Base-by-base conservation (phyloP, 2,797 vertebrate genomes). In the Mycteria americana region DNA sequence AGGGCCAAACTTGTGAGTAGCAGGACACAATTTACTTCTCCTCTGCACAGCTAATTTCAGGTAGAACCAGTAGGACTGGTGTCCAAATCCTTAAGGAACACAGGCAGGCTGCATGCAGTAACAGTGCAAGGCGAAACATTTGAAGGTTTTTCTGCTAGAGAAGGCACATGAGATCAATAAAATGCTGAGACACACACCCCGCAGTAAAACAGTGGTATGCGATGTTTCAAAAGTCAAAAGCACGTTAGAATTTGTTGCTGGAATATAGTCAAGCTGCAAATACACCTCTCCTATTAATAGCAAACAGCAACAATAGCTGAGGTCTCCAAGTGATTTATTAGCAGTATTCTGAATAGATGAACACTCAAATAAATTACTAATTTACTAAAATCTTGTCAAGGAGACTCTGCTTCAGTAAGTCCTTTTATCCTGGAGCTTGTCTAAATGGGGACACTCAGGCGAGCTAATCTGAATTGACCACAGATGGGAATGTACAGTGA, bases 371-470 rank as follows among this genome's bases (percentile, higher is more conserved):
- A 96, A 97, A 94, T 92, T 86, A 95, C 63, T 89, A 96, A 96
- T 91, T 93, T 96, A 93, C 93, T 84, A 97, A 94, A 96, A 94
- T 88, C 88, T 93, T 90, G 93, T 97, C 91, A 92, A 94, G 89
- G 89, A 91, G 81, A 95, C 91, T 93, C 81, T 94, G 96, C 93
- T 94, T 91, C 96, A 97, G 63, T 97, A 96, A 94, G 54, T 83
- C 43, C 69, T 97, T 97, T 97, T 96, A 88, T 94, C 43, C 82
- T 83, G 75, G 75, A 94, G 62, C 69, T 92, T 91, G 92, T 91
- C 92, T 95, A 97, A 97, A 97, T 97, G 96, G 89, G 95, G 85
- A 97, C 96, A 85, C 69, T 95, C 96, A 96, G 95, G 95, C 96
- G 79, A 96, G 95, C 69, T 97, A 96, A 97, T 96, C 94, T 93